phyloP scores from a whole-genome alignment of 2,797 vertebrate species.

The Oreonectes daqikongensis region DNA sequence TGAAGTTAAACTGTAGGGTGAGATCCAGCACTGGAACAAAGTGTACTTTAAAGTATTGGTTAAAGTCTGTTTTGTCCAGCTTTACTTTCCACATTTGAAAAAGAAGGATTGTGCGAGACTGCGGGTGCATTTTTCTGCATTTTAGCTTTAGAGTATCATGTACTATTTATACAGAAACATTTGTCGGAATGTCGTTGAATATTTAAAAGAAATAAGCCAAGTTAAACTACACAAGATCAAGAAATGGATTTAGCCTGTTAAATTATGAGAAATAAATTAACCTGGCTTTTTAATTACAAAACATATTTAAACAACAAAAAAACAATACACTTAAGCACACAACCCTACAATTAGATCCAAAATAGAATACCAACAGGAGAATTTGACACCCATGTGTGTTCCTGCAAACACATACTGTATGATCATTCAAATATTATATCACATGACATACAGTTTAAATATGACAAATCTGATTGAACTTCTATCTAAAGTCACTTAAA shows the following conservation, averaged over 20 bases:
- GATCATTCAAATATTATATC: conserved; percentile 8
- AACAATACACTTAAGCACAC: not conserved
- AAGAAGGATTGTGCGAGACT: not conserved
- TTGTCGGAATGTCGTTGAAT: not conserved
- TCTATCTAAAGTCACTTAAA: not conserved
- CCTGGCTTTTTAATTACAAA: not conserved
- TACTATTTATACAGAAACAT: not conserved
- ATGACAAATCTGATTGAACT: not conserved
- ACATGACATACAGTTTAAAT: not conserved
- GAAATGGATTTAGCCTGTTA: not conserved
- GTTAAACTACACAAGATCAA: not conserved
- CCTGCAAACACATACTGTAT: not conserved
- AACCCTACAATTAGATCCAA: not conserved
- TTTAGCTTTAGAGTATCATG: not conserved
- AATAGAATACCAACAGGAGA: not conserved
- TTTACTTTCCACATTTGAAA: not conserved
- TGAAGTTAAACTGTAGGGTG: not conserved
- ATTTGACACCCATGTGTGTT: not conserved
- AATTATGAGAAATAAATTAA: not conserved
- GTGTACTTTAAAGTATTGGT: not conserved
- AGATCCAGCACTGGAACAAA: conserved; percentile 11
- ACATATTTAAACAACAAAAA: not conserved
- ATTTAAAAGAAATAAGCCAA: not conserved
- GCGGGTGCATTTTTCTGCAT: not conserved
- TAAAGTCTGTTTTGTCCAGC: not conserved